Base-by-base conservation (phyloP, 2,888 invertebrate genomes). In the Leptinotarsa haldemani region DNA sequence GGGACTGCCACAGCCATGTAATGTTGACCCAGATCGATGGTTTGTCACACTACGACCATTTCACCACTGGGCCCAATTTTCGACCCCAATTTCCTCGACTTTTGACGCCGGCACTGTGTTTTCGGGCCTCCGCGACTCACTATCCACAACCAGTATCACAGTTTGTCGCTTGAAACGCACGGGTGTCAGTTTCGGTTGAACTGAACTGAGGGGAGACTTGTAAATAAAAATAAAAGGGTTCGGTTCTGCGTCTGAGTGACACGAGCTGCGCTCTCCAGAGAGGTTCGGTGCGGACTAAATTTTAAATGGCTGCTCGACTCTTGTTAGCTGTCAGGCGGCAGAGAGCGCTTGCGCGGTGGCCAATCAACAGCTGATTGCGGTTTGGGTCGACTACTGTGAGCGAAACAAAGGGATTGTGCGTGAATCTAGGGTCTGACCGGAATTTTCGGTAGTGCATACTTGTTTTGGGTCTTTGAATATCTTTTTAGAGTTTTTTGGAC, bases 1-100 rank as follows among this genome's bases (percentile, higher is more conserved):
- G 94, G 95, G 91, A 93, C 93, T 89, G 93, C 93, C 89, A 94
- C 93, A 91, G 94, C 94, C 94, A 94, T 94, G 90, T 91, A 90
- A 90, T 89, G 50, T 52, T 52, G 46, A 53, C 65, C 52, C 66
- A 56, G 56, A 30, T 68, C 46, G 56, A 46, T 56, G 46, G 30
- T 82, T 78, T 82, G 76, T 79, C 79, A 76, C 75, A 75, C 75
- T 77, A 73, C 69, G 67, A 76, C 74, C 74, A 70, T 71, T 30
- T 53, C 69, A 53, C 68, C 16, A n/a, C 50, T 1, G 50, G n/a
- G 50, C 50, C 50, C 15, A 50, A 50, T 40, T 40, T 40, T 40
- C 40, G 40, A 40, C 40, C 40, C 40, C 9, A 40, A 40, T 40
- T 40, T 40, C 40, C 40, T 40, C 40, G 40, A 40, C 40, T 40